Percentiles rank a stretch among this genome's conserved stretches.
Evolutionary conservation across 2,113 vertebrate species (phyloP).

Genomic region (Cisticola juncidis): DNA sequence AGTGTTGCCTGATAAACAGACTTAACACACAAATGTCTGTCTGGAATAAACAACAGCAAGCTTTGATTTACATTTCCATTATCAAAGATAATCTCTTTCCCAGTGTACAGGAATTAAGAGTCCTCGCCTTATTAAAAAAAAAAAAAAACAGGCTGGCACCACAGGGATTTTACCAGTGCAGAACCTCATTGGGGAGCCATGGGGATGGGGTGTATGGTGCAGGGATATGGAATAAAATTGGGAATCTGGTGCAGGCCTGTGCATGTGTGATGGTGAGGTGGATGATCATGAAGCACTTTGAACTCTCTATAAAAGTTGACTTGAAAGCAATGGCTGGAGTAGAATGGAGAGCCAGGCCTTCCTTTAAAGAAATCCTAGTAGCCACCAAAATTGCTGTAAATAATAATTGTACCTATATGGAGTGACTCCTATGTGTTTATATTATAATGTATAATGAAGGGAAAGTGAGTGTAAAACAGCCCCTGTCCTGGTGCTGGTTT

Average conservation of each 20-base stretch:
- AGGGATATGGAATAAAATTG: slow-evolving; percentile 11
- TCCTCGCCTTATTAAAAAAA: slow-evolving; percentile 34
- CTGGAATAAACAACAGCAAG: slow-evolving; percentile 82
- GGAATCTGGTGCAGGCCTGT: background rate
- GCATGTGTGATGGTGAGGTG: background rate
- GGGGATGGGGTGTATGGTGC: background rate
- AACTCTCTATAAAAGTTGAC: slow-evolving; percentile 38
- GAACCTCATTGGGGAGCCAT: background rate
- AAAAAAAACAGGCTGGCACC: slow-evolving; percentile 8
- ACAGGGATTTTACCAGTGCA: slow-evolving; percentile 44
- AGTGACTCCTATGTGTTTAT: background rate
- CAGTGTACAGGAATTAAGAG: slow-evolving; percentile 75
- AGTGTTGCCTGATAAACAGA: slow-evolving; percentile 83
- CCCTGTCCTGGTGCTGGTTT: background rate
- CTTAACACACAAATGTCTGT: slow-evolving; percentile 83
- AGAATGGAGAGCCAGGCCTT: slow-evolving; percentile 4
- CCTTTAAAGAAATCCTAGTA: slow-evolving; percentile 27
- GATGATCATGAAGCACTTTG: slow-evolving; percentile 40
- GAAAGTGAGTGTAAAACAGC: background rate
- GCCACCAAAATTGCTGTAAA: background rate
- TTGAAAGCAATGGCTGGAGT: slow-evolving; percentile 20
- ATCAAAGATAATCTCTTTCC: slow-evolving; percentile 78
- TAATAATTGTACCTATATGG: background rate
- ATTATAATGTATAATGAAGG: slow-evolving; percentile 14
- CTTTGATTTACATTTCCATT: slow-evolving; percentile 82